Evolutionary conservation across 2,797 vertebrate species (phyloP).

Genomic region (Halcyon smyrnensis): DNA sequence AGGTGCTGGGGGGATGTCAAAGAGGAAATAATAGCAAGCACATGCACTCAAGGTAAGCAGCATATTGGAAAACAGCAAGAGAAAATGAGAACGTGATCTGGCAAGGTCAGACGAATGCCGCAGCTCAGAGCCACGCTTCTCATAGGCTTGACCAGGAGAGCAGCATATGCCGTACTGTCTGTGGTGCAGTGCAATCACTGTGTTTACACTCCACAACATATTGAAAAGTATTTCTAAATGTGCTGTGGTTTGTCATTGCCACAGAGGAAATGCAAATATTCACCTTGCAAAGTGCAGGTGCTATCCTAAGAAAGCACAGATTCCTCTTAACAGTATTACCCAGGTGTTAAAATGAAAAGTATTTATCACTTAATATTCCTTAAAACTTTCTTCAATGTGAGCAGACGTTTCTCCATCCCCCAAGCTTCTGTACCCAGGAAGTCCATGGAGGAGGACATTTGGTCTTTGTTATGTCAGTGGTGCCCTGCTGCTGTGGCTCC

Average conservation of each 20-base stretch:
- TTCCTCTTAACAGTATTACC: neutral
- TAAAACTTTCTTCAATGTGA: neutral
- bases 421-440: neutral
- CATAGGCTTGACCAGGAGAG: rapidly evolving
- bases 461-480: neutral
- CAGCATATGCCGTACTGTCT: rapidly evolving
- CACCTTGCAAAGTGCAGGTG: neutral
- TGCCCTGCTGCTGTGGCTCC: neutral
- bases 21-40: neutral
- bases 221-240: neutral
- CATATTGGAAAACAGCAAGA: neutral
- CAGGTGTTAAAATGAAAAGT: neutral
- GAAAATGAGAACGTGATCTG: neutral
- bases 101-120: rapidly evolving
- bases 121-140: neutral
- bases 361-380: neutral
- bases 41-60: neutral
- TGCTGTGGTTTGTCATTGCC: neutral
- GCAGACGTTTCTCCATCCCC: neutral
- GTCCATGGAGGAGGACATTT: neutral
- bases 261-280: neutral
- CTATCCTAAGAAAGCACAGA: neutral
- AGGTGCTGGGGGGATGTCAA: neutral
- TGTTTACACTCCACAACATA: neutral
- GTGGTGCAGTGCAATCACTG: rapidly evolving